Evolutionary conservation across 2,888 invertebrate genomes (phyloP).

Genomic region (Ethmia dodecea): DNA sequence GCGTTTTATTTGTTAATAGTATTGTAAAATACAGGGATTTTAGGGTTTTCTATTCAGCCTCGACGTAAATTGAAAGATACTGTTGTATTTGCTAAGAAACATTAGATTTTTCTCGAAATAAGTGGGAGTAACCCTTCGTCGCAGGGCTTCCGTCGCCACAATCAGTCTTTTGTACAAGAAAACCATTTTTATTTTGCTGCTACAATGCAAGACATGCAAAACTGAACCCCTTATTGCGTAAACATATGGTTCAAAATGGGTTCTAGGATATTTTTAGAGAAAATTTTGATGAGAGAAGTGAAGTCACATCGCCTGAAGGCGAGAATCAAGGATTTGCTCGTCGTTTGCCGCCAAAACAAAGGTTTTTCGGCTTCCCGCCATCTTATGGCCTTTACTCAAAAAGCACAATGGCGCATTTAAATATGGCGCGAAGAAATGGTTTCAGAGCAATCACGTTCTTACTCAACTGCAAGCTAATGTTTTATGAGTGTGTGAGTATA

Average conservation of each 20-base stretch:
- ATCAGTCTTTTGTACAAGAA: constrained; percentile 40
- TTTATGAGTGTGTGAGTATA: too few relatives aligned
- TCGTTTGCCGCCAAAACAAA: constrained; percentile 43
- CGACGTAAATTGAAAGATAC: too few relatives aligned
- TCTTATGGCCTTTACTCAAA: too few relatives aligned
- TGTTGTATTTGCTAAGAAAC: too few relatives aligned
- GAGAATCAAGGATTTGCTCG: constrained; percentile 40
- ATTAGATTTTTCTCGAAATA: too few relatives aligned
- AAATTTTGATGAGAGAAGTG: background rate
- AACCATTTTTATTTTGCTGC: constrained; percentile 16
- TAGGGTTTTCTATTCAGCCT: too few relatives aligned
- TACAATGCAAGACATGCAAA: background rate
- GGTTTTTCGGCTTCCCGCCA: constrained; percentile 22
- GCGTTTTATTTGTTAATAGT: too few relatives aligned
- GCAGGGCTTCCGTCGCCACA: constrained; percentile 35
- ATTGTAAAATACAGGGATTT: too few relatives aligned
- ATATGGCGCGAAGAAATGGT: too few relatives aligned
- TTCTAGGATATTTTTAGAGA: background rate
- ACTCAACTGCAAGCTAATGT: too few relatives aligned
- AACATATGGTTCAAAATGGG: constrained; percentile 3
- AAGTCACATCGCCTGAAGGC: constrained; percentile 35
- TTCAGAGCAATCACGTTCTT: too few relatives aligned
- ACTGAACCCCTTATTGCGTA: constrained; percentile 1
- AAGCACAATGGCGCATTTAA: too few relatives aligned
- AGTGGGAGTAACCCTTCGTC: constrained; percentile 5